Evolutionary conservation across 2,888 invertebrate genomes (phyloP), one percentile per base, ranked within the genome.

Genomic region (Electrophaes corylata): DNA sequence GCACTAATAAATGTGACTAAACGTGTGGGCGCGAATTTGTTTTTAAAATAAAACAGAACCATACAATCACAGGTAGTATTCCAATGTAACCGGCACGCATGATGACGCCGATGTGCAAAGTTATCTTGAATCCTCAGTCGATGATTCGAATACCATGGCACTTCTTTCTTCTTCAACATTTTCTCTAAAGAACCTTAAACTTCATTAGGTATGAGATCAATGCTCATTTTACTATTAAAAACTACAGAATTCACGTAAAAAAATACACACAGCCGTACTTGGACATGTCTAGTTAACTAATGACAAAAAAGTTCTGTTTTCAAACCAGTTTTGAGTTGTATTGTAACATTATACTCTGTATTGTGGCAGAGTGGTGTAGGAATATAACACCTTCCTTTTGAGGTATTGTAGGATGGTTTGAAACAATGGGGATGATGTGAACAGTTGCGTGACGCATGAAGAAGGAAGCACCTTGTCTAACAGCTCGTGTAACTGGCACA

Each of bases 101-200:
- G 75, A 46, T 84, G 79, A 44, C 86, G 77, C 84, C 88, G 83
- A 72, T 77, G 81, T 16, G 77, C 67, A 45, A 84, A 83, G 69
- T 86, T 88, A 66, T 91, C 88, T 57, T 87, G 88, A 35, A 85
- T 79, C 63, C 89, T 75, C 45, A 88, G 76, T 4, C 86, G 76
- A 69, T 85, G 88, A 72, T 87, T 88, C 0, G 86, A 79, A 65
- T 84, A 88, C 91, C 91, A 91, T 11, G 86, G 85, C 57, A 76
- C 79, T 72, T 91, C 91, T 65, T 87, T 90, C 68, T 88, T 91
- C 77, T 90, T 91, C 67, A 92, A 78, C 92, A 92, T 91, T 59
- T 74, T 49, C 52, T 18, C 40, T 71, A 71, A 56, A 59, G 56
- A 57, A 65, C 67, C 66, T 70, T 69, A 67, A 62, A 56, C 67